Conservation (phyloP, 2,888 invertebrate genomes). For the Stomorhina lunata region DNA sequence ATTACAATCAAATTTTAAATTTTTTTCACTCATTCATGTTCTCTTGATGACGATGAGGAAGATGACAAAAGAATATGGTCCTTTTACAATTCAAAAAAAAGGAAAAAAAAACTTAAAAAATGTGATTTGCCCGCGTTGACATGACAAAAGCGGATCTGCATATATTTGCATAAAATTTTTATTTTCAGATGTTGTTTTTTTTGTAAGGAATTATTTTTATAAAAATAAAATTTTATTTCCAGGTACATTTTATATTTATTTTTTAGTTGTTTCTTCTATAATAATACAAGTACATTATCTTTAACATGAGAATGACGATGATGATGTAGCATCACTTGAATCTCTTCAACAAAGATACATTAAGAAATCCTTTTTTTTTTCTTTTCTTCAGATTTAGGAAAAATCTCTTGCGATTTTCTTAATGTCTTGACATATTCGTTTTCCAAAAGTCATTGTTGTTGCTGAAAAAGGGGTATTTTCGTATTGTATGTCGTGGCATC, state of each 20-base stretch:
- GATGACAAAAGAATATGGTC: conserved; percentile 55
- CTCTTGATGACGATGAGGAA: conserved; percentile 23
- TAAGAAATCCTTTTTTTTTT: conserved; percentile 51
- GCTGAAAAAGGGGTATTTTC: too few relatives aligned
- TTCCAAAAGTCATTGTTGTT: neutral
- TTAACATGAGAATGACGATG: conserved; percentile 20
- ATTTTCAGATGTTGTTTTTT: conserved; percentile 39
- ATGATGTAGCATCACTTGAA: conserved; percentile 13
- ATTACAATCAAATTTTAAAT: conserved; percentile 52
- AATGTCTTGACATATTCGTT: conserved; percentile 21
- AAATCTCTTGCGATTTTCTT: conserved; percentile 52
- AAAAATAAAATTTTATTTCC: conserved; percentile 27
- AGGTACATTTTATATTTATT: too few relatives aligned
- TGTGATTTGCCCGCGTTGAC: conserved; percentile 71
- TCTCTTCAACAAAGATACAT: conserved; percentile 43
- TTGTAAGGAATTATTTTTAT: conserved; percentile 58
- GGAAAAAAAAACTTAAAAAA: conserved; percentile 9
- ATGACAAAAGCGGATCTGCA: conserved; percentile 78
- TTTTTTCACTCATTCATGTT: conserved; percentile 51
- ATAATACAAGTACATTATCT: conserved; percentile 34
- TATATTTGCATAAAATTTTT: conserved; percentile 77
- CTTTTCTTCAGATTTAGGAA: conserved; percentile 18
- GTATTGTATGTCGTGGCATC: neutral
- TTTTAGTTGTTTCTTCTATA: conserved; percentile 33
- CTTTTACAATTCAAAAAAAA: conserved; percentile 38